Evolutionary conservation across 2,888 invertebrate genomes (phyloP), one percentile per base, ranked within the genome.

Genomic region (Spodoptera littoralis): DNA sequence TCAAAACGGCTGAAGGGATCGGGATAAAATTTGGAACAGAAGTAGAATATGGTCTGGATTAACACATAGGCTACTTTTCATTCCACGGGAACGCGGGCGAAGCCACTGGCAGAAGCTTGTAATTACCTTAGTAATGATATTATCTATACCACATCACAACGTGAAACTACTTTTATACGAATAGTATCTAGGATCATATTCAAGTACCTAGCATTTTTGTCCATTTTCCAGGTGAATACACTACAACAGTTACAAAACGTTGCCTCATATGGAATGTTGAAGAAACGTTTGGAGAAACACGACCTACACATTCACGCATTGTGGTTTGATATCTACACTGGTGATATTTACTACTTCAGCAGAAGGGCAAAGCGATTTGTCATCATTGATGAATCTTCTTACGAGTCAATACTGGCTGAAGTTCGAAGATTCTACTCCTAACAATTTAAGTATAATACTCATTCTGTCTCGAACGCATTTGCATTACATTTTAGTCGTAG

Each of bases 251-350:
- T 99, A 72, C 98, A 98, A 88, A 98, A 99, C 88, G 96, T 99
- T 51, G 98, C 98, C 3, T 98, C 98, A 12, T 98, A 99, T 86
- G 98, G 98, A 46, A 98, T 99, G 93, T 92, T 99, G 44, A 97
- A 97, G 84, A 96, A 96, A 70, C 96, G 98, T 1, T 93, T 99
- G 13, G 96, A 97, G 87, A 96, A 96, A 48, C 97, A 98, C 80
- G 96, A 98, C 86, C 95, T 98, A 47, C 98, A 98, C 82, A 97
- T 99, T 74, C 98, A 98, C 84, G 99, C 99, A 0, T 93, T 99
- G 45, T 99, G 99, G 99, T 99, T 99, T 88, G 99, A 99, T 88
- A 98, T 99, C 88, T 99, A 99, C 87, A 98, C 98, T 0, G 99
- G 99, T 0, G 98, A 99, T 89, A 98, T 99, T 83, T 98, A 98